Conservation (phyloP, 1,140 invertebrate genomes). For the Schlechtendalia chinensis region DNA sequence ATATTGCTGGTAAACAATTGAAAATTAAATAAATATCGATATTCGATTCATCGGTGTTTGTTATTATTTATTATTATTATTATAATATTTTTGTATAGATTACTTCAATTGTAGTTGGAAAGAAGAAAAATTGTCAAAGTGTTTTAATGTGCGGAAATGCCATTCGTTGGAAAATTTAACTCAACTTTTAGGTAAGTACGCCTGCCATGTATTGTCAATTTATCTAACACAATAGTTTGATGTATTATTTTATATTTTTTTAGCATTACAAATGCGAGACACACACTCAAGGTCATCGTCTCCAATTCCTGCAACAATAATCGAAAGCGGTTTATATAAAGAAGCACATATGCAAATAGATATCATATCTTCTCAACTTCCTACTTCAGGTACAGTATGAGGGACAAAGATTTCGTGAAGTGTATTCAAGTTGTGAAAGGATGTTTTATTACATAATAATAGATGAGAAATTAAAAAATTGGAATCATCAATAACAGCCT, state of each 20-base stretch:
- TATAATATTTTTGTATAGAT: background rate
- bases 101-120: slow-evolving; percentile 22
- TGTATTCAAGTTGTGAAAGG: too few species aligned
- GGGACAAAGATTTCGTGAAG: too few species aligned
- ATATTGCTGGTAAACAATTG: slow-evolving; percentile 17
- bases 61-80: background rate
- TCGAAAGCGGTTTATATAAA: slow-evolving; percentile 84
- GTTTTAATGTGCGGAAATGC: slow-evolving; percentile 36
- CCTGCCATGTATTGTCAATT: too few species aligned
- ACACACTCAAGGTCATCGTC: slow-evolving; percentile 68
- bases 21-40: background rate
- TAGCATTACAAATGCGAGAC: slow-evolving; percentile 19
- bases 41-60: too few species aligned
- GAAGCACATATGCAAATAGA: slow-evolving; percentile 92
- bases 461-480: too few species aligned
- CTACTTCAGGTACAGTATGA: slow-evolving; percentile 60
- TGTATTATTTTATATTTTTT: background rate
- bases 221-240: background rate
- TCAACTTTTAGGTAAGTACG: slow-evolving; percentile 23
- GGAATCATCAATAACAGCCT: too few species aligned
- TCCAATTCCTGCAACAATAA: slow-evolving; percentile 82
- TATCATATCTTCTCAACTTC: slow-evolving; percentile 69
- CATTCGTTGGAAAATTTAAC: slow-evolving; percentile 44
- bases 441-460: too few species aligned
- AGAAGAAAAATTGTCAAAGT: slow-evolving; percentile 27